phyloP scores from a whole-genome alignment of 2,113 vertebrate species.

The Rhinopomastus cyanomelas region DNA sequence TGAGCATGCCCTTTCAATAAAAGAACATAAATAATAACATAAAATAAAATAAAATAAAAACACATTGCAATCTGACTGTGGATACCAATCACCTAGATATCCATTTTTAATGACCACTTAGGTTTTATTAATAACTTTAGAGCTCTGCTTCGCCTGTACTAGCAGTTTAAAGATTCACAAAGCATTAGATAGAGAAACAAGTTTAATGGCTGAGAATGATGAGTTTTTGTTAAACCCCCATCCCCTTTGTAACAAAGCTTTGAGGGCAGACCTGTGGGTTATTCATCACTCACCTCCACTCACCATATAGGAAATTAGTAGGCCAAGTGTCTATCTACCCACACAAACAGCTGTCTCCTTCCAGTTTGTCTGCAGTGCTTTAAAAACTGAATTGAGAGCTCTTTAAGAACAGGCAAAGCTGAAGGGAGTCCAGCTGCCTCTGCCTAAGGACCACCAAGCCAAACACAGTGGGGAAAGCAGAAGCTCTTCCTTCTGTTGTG shows the following conservation, averaged over 20 bases:
- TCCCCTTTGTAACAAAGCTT: background rate
- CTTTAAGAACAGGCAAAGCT: conserved; percentile 26
- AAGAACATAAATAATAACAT: no score
- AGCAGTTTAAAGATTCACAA: background rate
- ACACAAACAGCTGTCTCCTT: background rate
- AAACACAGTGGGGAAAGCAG: background rate
- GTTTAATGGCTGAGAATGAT: background rate
- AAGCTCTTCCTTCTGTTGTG: background rate
- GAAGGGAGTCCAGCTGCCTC: background rate
- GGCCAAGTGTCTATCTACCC: background rate
- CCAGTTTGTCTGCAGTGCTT: background rate
- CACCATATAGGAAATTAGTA: background rate
- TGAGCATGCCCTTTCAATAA: background rate
- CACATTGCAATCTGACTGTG: background rate
- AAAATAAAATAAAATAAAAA: background rate
- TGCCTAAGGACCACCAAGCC: background rate
- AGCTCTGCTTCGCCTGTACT: background rate
- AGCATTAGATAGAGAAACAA: background rate
- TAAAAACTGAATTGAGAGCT: background rate
- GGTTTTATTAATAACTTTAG: background rate
- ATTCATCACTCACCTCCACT: background rate
- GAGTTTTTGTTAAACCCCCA: background rate
- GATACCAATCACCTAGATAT: background rate
- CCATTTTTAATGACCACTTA: background rate
- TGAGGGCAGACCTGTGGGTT: background rate